Base-by-base conservation (phyloP, 2,888 invertebrate species). In the Stenurella melanura region DNA sequence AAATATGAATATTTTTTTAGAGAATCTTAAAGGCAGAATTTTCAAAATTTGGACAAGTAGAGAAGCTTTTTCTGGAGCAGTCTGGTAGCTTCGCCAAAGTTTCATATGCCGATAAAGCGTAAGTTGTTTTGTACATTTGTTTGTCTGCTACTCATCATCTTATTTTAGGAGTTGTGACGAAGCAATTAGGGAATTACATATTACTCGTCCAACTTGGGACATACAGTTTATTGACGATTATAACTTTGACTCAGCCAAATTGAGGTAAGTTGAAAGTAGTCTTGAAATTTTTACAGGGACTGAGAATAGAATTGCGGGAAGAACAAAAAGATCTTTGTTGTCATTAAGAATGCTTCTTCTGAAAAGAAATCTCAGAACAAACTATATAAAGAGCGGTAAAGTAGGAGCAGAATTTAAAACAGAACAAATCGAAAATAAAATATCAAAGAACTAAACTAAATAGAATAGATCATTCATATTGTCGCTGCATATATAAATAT, bases 41-140 rank as follows among this genome's bases (percentile, higher is more conserved):
- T 69, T 63, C 34, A n/a, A 77, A 76, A 66, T 85, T 83, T 78
- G 85, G 85, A 15, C 68, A 77, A 15, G 61, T 83, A n/a, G 74
- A 9, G 15, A 85, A 85, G 75, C 54, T 86, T 15, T 86, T 73
- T 67, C 26, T 84, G 9, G 71, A 81, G 26, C 63, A 69, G 0
- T 21, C 63, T 7, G 60, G 63, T 12, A 64, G 60, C 5, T 84
- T 72, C 63, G 82, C 80, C 4, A 84, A 84, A 57, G 77, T 85
- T 3, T 83, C 83, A 76, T 81, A 81, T 42, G 72, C 78, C 11
- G 54, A 75, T 64, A 42, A 17, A 38, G 70, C 81, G 85, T 85
- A 83, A 84, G 84, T 82, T 17, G 73, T 34, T 34, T 7, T 7
- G 17, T 42, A 30, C 15, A 66, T 42, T 58, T 4, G 18, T 64